Evolutionary conservation across 23 tunicate genomes (phyloP), one percentile per base, ranked within the genome.

Genomic region (Botrylloides violaceus): DNA sequence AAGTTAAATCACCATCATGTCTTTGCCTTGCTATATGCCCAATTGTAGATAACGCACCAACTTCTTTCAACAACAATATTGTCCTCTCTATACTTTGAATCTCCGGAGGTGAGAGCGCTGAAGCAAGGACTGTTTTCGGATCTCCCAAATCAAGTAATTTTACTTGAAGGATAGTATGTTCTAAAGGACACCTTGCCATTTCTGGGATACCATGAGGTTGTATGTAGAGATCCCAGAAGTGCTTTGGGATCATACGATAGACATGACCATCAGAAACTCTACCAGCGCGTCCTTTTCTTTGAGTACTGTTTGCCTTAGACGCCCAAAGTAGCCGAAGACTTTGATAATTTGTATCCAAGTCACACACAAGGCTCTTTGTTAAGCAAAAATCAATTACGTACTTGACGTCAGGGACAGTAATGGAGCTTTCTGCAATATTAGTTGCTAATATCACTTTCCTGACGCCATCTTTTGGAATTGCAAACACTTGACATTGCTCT

Each of bases 351-450:
- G 91, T 85, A 7, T 77, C 82, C 48, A 64, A 32, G 72, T 85
- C 85, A 70, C 81, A 72, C 7, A 81, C 72, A 68, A 78, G 30
- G 1, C 59, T 49, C 37, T 93, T 93, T 12, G 94, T 93, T 4
- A 93, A 61, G 58, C 98, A 93, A 58, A 93, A 93, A 38, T 93
- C 98, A 28, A 93, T 59, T 33, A 93, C 98, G 77, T 85, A 93
- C 36, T 78, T 75, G 18, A 85, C 55, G 76, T 93, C 98, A 15
- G 94, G 94, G 18, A 93, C 93, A 26, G 98, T 93, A 28, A 93
- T 81, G 2, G 98, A 93, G 71, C 94, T 84, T 57, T 93, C 98
- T 20, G 94, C 94, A 36, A 93, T 93, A 59, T 93, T 93, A n/a
- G 98, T 93, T 2, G 94, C 76, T 36, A 93, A 49, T 32, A 93